Evolutionary conservation across 2,797 vertebrate genomes (phyloP).

Genomic region (Anguilla marmorata): DNA sequence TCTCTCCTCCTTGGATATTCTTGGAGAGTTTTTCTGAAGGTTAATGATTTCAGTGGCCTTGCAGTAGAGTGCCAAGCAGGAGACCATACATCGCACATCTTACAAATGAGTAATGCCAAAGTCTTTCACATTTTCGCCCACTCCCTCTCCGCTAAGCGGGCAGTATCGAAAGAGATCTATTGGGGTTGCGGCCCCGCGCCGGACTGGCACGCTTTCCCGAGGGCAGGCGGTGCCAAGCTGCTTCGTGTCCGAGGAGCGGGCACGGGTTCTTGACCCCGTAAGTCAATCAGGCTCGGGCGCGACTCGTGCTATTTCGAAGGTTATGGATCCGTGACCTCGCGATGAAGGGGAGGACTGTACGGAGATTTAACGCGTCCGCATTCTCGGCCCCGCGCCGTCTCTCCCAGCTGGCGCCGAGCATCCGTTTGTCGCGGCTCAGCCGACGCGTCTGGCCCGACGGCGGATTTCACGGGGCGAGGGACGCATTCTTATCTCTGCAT

Average conservation of each 20-base stretch:
- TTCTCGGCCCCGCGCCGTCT: neutral
- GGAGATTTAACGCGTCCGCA: neutral
- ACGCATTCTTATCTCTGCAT: slow-evolving; percentile 54
- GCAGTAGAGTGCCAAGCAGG: neutral
- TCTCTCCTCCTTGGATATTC: slow-evolving; percentile 42
- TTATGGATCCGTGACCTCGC: slow-evolving; percentile 32
- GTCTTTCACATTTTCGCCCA: neutral
- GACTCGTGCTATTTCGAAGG: neutral
- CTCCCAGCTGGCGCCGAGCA: neutral
- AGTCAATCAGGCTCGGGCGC: neutral
- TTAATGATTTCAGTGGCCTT: slow-evolving; percentile 6
- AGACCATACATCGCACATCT: neutral
- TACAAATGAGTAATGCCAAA: slow-evolving; percentile 1
- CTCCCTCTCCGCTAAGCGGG: neutral
- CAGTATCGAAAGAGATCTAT: neutral
- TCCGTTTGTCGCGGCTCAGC: neutral
- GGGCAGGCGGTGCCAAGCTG: neutral
- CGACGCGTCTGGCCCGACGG: slow-evolving; percentile 24
- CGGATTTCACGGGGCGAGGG: slow-evolving; percentile 44
- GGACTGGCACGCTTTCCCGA: neutral
- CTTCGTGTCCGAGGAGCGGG: neutral
- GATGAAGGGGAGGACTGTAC: slow-evolving; percentile 6
- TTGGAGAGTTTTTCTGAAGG: neutral
- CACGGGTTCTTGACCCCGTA: neutral
- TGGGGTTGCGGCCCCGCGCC: neutral